Percentiles rank a stretch among this genome's conserved stretches.
Evolutionary conservation across 2,113 vertebrate genomes (phyloP).

Genomic region (Sceloporus tristichus): DNA sequence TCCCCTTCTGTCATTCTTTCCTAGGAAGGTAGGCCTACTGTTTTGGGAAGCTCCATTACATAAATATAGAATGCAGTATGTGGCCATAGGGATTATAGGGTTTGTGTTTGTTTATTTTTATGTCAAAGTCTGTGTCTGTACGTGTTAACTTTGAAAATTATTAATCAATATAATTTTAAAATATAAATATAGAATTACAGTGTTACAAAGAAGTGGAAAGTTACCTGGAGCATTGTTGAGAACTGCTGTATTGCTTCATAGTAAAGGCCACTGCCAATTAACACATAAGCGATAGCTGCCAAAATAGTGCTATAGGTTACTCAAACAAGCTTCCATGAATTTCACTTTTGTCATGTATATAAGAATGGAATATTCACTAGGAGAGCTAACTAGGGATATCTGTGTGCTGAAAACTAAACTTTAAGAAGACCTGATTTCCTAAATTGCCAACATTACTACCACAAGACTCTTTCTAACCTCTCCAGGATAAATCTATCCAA

Average conservation of each 20-base stretch:
- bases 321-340: neutral
- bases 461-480: neutral
- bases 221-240: conserved; percentile 95
- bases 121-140: no score
- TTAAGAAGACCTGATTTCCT: neutral
- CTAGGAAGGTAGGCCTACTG: neutral
- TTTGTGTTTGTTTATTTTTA: no score
- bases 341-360: neutral
- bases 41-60: neutral
- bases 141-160: no score
- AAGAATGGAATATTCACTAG: neutral
- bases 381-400: neutral
- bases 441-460: neutral
- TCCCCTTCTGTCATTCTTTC: neutral
- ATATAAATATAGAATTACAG: neutral
- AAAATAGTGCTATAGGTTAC: conserved; percentile 54
- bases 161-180: no score
- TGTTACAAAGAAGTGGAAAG: conserved; percentile 45
- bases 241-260: conserved; percentile 98
- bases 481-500: neutral
- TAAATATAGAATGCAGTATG: neutral
- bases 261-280: conserved; percentile 93
- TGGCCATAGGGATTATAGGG: no score
- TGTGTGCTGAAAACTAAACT: neutral
- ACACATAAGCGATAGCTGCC: conserved; percentile 93